Base-by-base conservation (phyloP, 2,888 invertebrate species). In the Trichogramma dendrolimi region DNA sequence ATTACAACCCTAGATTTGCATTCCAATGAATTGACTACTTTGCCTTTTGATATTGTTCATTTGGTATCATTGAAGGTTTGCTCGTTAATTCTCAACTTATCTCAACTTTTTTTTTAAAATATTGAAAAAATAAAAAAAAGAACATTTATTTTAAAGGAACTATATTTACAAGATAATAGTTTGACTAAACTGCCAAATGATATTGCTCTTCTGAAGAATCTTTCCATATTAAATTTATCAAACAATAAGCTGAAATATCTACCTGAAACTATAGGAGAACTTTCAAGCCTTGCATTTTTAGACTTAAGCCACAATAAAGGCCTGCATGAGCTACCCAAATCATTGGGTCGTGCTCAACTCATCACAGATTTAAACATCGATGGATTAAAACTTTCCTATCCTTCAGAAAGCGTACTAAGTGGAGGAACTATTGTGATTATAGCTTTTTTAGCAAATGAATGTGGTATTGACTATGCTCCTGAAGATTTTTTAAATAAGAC, bases 161-260 rank as follows among this genome's bases (percentile, higher is more conserved):
- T 93, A 63, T 86, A 91, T 80, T 71, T 91, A 67, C 87, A 87
- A 74, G 82, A 87, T 73, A 93, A 93, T 82, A 82, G 82, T 65
- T 77, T 93, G 62, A 85, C 85, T 74, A 80, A 80, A 70, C 80
- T 94, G 75, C 91, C 92, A 66, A 84, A 86, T 63, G 83, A 84
- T 67, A 83, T 93, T 72, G 84, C 86, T 69, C 79, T 81, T 64
- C 80, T 92, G 70, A 80, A 80, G 67, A 83, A 84, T 67, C 81
- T 93, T 66, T 83, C 84, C 76, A 80, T 87, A 68, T 80, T 92
- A 63, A 86, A 92, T 83, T 79, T 88, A 44, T 88, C 91, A 42
- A 82, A 84, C 70, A 93, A 93, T 80, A 82, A 81, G 70, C 79
- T 92, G 55, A 85, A 83, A 74, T 78, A 78, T 64, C 78, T 91